Percentiles rank a stretch among this genome's conserved stretches.
Conservation (phyloP, 1,140 invertebrate species). For the Samia ricini region DNA sequence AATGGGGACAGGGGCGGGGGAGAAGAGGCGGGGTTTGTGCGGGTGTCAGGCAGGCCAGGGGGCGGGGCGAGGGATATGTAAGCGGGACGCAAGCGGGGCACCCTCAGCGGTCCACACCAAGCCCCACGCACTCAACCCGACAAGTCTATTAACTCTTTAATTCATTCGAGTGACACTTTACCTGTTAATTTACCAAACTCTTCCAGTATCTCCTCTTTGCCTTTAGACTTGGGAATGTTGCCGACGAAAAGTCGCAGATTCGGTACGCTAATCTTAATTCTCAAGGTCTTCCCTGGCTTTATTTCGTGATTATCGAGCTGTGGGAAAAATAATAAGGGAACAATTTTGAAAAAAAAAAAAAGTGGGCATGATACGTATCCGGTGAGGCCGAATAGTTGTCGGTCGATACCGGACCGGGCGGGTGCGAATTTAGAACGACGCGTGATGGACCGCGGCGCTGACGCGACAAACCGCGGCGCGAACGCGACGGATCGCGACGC, state of each 20-base stretch:
- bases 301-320: conserved; percentile 99
- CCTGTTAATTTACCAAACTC: conserved; percentile 99
- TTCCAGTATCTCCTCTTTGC: conserved; percentile 99
- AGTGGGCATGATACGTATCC: conserved; percentile 11
- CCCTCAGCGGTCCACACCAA: conserved; percentile 73
- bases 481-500: background rate
- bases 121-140: conserved; percentile 70
- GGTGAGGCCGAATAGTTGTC: conserved; percentile 37
- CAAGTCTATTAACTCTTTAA: conserved; percentile 65
- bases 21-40: conserved; percentile 26
- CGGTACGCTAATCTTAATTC: conserved; percentile 99
- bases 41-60: conserved; percentile 50
- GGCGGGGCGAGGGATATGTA: conserved; percentile 36
- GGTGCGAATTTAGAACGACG: conserved; percentile 16
- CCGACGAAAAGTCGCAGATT: conserved; percentile 99
- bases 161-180: conserved; percentile 88
- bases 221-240: conserved; percentile 99
- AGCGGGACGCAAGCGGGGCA: conserved; percentile 42
- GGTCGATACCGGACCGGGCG: conserved; percentile 27
- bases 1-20: conserved; percentile 16
- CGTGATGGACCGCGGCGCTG: conserved; percentile 10
- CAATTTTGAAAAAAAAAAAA: conserved; percentile 67
- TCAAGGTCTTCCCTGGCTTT: conserved; percentile 98
- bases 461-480: too few relatives aligned
- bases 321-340: conserved; percentile 81